Base-by-base conservation (phyloP, 2,888 invertebrate genomes). In the Iselma pallidipennis region DNA sequence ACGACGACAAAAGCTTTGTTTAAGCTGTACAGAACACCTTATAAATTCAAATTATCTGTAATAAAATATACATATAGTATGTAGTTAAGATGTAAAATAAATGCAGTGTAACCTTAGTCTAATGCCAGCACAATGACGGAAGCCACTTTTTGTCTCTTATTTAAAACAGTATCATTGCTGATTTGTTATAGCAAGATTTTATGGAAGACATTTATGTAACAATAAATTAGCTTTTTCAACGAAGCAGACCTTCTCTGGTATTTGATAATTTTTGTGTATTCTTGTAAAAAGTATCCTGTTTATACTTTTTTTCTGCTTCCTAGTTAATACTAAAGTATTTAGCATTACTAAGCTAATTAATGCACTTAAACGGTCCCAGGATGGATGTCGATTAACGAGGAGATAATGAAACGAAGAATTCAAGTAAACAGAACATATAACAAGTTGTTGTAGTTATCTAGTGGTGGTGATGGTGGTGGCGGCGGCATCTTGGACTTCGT, bases 361-460 rank as follows among this genome's bases (percentile, higher is more conserved):
- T 54, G 54, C 58, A 50, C 56, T 63, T 63, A 59, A 63, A 51
- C 49, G 50, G 33, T 49, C 31, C 45, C 55, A 62, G 58, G 62
- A 63, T 59, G 59, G 59, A 51, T 49, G 63, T 31, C 49, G 60
- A 63, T 63, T 59, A 60, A 63, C 60, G 50, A 63, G 63, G 31
- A 58, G 68, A 71, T 71, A 71, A 71, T 69, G 64, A 66, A 67
- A 48, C 28, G 61, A 64, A 65, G 65, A 67, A 71, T 71, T 62
- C 66, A 54, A 68, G 64, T 67, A 66, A 59, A 67, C 53, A 52
- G 49, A 49, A 50, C 49, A 37, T n/a, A n/a, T 59, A 63, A 63
- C 56, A 59, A 55, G 58, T 59, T 62, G 62, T 58, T 37, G 51
- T 2, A 2, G 21, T 45, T 23, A 23, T 45, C 21, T 21, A 5